phyloP scores from a whole-genome alignment of 2,888 invertebrate species.

The Drosophila anomelani region DNA sequence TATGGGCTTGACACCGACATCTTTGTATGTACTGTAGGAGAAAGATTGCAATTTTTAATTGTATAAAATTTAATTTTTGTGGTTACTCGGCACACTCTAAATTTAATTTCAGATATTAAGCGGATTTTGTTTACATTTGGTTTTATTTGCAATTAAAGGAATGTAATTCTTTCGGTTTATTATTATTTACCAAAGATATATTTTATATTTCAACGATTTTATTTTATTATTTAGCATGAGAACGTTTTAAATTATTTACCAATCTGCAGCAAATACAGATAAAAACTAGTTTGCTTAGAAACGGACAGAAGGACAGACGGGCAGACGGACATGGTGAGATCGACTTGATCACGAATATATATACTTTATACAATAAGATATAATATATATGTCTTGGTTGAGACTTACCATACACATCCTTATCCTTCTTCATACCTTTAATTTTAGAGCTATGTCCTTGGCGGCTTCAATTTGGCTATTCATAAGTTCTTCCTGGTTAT shows the following conservation, averaged over 20 bases:
- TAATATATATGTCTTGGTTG: no score
- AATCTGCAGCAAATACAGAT: not conserved
- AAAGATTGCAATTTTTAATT: not conserved
- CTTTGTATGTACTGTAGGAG: not conserved
- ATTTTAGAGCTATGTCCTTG: no score
- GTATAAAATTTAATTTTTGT: not conserved
- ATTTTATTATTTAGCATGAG: not conserved
- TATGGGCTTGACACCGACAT: slow-evolving; percentile 56
- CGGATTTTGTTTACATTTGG: not conserved
- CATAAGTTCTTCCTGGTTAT: no score
- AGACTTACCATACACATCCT: no score
- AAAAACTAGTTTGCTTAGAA: no score
- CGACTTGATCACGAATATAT: no score
- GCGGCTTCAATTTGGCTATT: no score
- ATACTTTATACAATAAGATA: no score
- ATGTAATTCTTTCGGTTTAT: not conserved
- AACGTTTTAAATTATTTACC: not conserved
- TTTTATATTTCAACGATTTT: not conserved
- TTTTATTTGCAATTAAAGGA: not conserved
- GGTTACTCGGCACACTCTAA: not conserved
- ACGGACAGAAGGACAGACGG: no score
- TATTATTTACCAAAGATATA: not conserved
- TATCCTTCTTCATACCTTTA: no score
- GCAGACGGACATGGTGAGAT: no score
- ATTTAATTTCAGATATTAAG: not conserved